Evolutionary conservation across 2,888 invertebrate genomes (phyloP).

Genomic region (Panzeria rudis): DNA sequence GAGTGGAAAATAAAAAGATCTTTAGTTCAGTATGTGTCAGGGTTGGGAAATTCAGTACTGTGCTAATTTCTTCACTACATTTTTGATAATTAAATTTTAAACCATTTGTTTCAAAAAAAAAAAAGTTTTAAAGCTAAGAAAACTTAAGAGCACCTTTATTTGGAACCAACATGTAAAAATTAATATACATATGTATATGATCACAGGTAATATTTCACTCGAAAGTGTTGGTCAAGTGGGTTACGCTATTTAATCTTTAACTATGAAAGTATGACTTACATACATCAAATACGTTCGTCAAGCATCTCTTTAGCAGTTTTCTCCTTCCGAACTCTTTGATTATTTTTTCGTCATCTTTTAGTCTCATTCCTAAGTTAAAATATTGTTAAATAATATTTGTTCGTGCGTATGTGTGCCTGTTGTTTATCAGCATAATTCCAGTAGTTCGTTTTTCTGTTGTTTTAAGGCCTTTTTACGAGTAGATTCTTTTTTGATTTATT

Average conservation of each 20-base stretch:
- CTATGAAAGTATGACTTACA: too few species aligned
- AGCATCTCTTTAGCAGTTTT: slow-evolving; percentile 29
- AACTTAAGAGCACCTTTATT: too few species aligned
- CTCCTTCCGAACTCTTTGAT: neutral
- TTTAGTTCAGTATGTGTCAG: slow-evolving; percentile 51
- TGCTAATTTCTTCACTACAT: neutral
- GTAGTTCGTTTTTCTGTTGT: slow-evolving; percentile 36
- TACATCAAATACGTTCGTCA: neutral
- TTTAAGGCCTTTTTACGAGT: slow-evolving; percentile 22
- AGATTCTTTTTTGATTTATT: slow-evolving; percentile 21
- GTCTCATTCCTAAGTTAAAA: neutral
- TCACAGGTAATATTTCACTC: too few species aligned
- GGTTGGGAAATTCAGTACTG: neutral
- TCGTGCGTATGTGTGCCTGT: neutral
- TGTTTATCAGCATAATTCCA: slow-evolving; percentile 42
- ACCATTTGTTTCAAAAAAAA: too few species aligned
- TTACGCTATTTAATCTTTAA: too few species aligned
- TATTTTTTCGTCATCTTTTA: neutral
- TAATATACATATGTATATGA: too few species aligned
- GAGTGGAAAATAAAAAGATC: slow-evolving; percentile 33
- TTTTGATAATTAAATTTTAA: neutral
- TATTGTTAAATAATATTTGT: slow-evolving; percentile 12
- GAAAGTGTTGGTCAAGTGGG: too few species aligned
- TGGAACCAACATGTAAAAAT: too few species aligned
- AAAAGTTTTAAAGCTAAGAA: too few species aligned